A percentile compares a stretch with the other conserved stretches of the same genome.
phyloP scores from a whole-genome alignment of 2,888 invertebrate species.

The Eurytoma adleriae region DNA sequence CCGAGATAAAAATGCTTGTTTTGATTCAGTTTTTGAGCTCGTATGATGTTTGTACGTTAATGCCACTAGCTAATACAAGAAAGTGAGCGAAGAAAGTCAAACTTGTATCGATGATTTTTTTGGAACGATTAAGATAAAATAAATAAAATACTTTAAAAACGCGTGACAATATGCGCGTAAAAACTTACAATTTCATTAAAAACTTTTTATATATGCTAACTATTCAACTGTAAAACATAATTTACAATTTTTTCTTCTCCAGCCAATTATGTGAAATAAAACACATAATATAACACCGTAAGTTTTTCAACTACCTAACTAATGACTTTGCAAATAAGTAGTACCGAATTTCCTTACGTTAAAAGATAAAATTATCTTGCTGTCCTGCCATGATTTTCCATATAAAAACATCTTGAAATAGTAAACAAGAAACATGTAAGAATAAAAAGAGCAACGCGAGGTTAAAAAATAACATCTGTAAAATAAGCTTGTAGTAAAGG shows the following conservation, averaged over 20 bases:
- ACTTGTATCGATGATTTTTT: conserved; percentile 41
- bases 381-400: conserved; percentile 40
- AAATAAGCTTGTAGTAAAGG: conserved; percentile 55
- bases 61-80: conserved; percentile 38
- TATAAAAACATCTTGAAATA: conserved; percentile 43
- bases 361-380: conserved; percentile 52
- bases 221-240: conserved; percentile 59
- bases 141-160: conserved; percentile 61
- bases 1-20: conserved; percentile 18
- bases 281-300: conserved; percentile 52
- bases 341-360: conserved; percentile 53
- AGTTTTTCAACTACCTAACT: conserved; percentile 52
- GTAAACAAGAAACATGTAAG: conserved; percentile 49
- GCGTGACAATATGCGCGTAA: conserved; percentile 56
- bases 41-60: conserved; percentile 26
- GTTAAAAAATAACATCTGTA: conserved; percentile 52
- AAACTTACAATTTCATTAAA: conserved; percentile 58
- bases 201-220: conserved; percentile 55
- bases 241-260: conserved; percentile 55
- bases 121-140: conserved; percentile 55
- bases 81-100: conserved; percentile 46
- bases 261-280: conserved; percentile 56
- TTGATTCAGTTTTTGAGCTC: conserved; percentile 21
- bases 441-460: conserved; percentile 54
- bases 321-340: conserved; percentile 58